These are phyloP conservation scores for Xenus cinereus DNA, from an alignment of 2,113 vertebrate species.

Conservation along the genomic window DNA sequence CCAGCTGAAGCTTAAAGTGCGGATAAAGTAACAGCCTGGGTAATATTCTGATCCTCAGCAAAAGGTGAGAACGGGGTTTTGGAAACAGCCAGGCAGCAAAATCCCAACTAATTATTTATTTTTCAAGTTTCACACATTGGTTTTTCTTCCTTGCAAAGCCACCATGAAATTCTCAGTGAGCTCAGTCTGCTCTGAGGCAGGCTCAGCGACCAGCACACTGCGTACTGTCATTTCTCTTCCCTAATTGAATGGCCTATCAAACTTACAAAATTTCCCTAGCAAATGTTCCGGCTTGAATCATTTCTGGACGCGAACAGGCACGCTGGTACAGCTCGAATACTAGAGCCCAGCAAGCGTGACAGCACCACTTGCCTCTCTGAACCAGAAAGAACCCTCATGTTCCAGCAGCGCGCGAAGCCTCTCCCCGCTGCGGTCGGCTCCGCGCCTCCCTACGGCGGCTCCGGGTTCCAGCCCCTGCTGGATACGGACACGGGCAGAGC, in stretches of 20 bases:
- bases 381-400: background rate
- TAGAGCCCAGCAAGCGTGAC: background rate
- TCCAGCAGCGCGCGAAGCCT: background rate
- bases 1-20: background rate
- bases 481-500: accelerated
- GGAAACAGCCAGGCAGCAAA: background rate
- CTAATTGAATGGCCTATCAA: background rate
- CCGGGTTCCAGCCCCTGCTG: background rate
- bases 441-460: background rate
- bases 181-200: background rate
- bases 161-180: background rate
- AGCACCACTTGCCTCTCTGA: background rate
- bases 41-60: background rate
- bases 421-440: background rate
- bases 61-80: background rate
- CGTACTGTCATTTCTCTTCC: background rate
- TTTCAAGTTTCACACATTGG: background rate
- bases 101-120: background rate
- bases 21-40: background rate
- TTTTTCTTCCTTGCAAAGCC: background rate
- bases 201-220: background rate
- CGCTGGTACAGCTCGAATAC: background rate
- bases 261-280: background rate
- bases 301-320: background rate
- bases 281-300: background rate